Conservation (phyloP, 2,113 vertebrate species). For the Coregonus clupeaformis region DNA sequence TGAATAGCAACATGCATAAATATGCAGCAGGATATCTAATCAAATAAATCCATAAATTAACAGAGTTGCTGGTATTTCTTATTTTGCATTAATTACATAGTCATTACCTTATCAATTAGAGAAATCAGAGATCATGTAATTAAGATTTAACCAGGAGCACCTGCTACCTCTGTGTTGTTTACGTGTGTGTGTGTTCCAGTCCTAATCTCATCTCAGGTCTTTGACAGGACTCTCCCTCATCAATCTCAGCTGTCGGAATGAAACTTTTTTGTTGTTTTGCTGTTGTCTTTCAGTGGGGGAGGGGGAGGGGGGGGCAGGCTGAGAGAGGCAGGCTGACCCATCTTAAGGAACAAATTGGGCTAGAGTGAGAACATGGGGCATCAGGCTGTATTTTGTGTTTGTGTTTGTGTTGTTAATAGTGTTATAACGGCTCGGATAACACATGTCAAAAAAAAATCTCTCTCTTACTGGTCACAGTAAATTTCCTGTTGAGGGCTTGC, state of each 20-base stretch:
- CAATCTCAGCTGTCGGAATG: constrained; percentile 69
- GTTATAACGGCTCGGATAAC: constrained; percentile 37
- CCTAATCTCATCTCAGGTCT: constrained; percentile 71
- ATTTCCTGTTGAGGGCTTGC: constrained; percentile 7
- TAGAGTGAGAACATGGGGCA: constrained; percentile 56
- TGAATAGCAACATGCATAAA: constrained; percentile 63
- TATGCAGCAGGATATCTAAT: constrained; percentile 74
- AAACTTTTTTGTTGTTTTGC: constrained; percentile 56
- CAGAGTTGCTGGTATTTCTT: constrained; percentile 73
- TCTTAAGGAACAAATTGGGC: constrained; percentile 64
- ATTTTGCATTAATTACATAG: constrained; percentile 80
- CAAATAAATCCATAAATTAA: constrained; percentile 79
- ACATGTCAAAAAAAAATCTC: constrained; percentile 47
- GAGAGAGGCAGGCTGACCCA: constrained; percentile 52
- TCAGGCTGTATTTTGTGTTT: constrained; percentile 32
- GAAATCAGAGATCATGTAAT: constrained; percentile 83
- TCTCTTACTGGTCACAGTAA: constrained; percentile 32
- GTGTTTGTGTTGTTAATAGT: neutral
- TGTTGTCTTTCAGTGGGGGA: constrained; percentile 49
- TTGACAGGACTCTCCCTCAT: constrained; percentile 68
- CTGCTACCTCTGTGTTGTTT: constrained; percentile 70
- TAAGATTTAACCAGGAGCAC: constrained; percentile 80
- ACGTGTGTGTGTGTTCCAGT: constrained; percentile 36
- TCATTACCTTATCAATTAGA: constrained; percentile 84
- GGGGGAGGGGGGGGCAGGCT: constrained; percentile 54